These are phyloP conservation scores for Eubucco bourcierii DNA, from an alignment of 2,113 vertebrate species.

Conservation along the genomic window DNA sequence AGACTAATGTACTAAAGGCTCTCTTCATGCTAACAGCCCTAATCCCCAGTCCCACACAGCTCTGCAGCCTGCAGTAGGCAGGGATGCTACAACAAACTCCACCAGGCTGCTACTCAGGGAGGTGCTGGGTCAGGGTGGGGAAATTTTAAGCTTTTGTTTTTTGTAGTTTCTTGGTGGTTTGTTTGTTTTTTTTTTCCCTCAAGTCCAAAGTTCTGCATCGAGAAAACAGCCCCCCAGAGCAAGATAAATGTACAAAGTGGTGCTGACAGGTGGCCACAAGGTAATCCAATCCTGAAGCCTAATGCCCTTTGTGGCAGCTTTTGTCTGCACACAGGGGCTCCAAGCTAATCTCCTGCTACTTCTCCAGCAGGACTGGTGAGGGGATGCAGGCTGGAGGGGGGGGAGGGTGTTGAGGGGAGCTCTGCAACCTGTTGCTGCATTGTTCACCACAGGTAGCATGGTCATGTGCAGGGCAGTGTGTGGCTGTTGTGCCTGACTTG, in stretches of 20 bases:
- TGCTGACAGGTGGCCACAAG: constrained; percentile 61
- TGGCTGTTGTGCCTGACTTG: neutral
- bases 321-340: constrained; percentile 57
- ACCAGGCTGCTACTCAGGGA: neutral
- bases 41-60: neutral
- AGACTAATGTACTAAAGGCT: constrained; percentile 42
- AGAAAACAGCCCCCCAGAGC: neutral
- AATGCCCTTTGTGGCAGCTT: constrained; percentile 65
- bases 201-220: neutral
- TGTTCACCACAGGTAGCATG: neutral
- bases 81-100: neutral
- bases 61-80: neutral
- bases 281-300: constrained; percentile 67
- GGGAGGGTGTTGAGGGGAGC: neutral
- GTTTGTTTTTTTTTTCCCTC: neutral
- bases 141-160: neutral
- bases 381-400: neutral
- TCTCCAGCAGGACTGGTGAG: neutral
- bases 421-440: neutral
- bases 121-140: neutral
- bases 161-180: too few relatives aligned
- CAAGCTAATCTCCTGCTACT: constrained; percentile 56
- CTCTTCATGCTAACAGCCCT: constrained; percentile 7
- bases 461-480: neutral
- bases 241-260: constrained; percentile 28